phyloP scores from a whole-genome alignment of 2,797 vertebrate species.

The Nannoperca australis region DNA sequence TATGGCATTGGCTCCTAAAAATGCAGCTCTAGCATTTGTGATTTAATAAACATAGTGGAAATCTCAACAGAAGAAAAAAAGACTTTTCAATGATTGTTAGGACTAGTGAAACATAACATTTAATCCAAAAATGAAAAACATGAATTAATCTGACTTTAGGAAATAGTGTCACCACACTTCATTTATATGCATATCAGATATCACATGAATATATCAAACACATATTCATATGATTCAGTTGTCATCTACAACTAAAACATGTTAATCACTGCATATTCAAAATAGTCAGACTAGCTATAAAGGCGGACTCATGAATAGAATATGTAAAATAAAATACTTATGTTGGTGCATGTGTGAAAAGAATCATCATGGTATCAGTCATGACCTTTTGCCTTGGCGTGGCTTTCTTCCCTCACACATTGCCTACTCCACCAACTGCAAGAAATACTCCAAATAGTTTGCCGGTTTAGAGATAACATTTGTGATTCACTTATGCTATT shows the following conservation, averaged over 20 bases:
- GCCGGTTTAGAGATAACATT: neutral
- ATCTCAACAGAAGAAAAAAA: conserved; percentile 3
- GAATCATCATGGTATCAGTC: neutral
- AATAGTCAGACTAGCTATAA: neutral
- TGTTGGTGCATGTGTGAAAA: neutral
- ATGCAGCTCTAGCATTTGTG: neutral
- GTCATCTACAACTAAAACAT: neutral
- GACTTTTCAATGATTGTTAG: neutral
- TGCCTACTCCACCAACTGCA: neutral
- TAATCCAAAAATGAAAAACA: neutral
- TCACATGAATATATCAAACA: too few species aligned
- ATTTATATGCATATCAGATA: neutral
- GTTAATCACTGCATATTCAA: neutral
- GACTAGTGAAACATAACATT: neutral
- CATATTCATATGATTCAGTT: too few species aligned
- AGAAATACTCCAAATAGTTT: neutral
- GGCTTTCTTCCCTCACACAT: neutral
- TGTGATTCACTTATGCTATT: neutral
- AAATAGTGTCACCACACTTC: neutral
- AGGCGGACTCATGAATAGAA: neutral
- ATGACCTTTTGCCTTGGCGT: neutral
- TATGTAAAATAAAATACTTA: neutral
- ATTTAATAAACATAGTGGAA: neutral
- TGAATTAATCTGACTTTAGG: neutral
- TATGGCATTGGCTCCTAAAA: neutral